Conservation (phyloP, 1,140 invertebrate genomes). For the Polypedilum vanderplanki region DNA sequence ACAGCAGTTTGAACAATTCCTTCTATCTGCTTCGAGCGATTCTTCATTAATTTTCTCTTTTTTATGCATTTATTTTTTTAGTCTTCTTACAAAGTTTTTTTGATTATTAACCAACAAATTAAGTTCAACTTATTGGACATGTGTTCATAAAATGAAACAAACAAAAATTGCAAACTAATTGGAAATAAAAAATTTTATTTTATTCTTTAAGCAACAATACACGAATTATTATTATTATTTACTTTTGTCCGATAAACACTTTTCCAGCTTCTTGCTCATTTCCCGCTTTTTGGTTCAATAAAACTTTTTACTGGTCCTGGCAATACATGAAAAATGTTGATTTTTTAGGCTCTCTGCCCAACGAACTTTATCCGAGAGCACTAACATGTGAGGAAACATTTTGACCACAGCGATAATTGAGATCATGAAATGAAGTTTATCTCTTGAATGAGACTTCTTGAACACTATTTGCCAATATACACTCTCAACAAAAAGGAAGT, state of each 20-base stretch:
- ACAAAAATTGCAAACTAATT: neutral
- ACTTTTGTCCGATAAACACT: neutral
- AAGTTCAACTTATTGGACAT: constrained; percentile 1
- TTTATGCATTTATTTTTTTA: neutral
- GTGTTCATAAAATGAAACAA: neutral
- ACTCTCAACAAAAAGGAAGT: too few relatives aligned
- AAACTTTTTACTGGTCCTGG: neutral
- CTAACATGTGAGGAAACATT: too few relatives aligned
- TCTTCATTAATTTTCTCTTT: neutral
- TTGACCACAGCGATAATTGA: neutral
- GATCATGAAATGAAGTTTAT: neutral
- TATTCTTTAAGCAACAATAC: neutral
- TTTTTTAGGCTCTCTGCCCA: too few relatives aligned
- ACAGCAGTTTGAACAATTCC: neutral
- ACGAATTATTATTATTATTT: neutral
- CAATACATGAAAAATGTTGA: too few relatives aligned
- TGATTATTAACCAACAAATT: neutral
- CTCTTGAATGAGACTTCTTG: neutral
- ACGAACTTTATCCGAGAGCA: neutral
- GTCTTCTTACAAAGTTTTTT: neutral
- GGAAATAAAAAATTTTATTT: neutral
- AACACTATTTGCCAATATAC: neutral
- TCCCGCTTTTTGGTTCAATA: neutral
- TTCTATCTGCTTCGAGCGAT: neutral
- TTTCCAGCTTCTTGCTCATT: neutral